Evolutionary conservation across 2,113 vertebrate species (phyloP).

Genomic region (Syngnathus scovelli): DNA sequence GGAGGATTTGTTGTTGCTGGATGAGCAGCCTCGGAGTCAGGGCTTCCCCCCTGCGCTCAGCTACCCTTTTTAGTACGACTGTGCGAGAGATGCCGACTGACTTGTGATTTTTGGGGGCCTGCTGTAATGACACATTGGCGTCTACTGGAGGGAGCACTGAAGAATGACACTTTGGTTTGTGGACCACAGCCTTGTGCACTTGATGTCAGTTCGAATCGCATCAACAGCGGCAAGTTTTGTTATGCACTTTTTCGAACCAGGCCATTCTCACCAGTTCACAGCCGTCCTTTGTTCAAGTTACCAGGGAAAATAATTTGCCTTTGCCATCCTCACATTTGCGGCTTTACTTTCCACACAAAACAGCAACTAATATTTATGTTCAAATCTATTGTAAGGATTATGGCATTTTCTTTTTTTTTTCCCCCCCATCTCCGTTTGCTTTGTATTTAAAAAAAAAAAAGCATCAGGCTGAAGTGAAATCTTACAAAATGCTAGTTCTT

Average conservation of each 20-base stretch:
- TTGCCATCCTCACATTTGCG: background rate
- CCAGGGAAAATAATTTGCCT: background rate
- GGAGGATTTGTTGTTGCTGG: constrained; percentile 88
- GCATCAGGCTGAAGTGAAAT: background rate
- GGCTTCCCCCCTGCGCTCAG: constrained; percentile 90
- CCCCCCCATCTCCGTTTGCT: background rate
- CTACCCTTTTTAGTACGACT: constrained; percentile 76
- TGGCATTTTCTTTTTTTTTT: background rate
- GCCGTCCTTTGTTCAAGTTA: background rate
- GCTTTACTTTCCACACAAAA: background rate
- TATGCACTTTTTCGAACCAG: background rate
- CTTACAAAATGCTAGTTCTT: background rate
- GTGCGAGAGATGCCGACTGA: constrained; percentile 13
- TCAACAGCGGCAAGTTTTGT: background rate
- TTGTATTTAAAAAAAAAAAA: background rate
- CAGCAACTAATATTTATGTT: background rate
- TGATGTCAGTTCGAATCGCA: background rate
- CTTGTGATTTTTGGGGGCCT: background rate
- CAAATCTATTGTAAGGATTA: background rate
- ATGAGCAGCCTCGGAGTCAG: constrained; percentile 84
- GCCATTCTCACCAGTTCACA: background rate
- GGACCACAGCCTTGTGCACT: constrained; percentile 26
- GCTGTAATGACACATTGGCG: background rate
- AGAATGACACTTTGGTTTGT: constrained; percentile 4
- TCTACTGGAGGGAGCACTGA: constrained; percentile 15